Conservation (phyloP, 1,140 invertebrate species). For the Bombus confusus region DNA sequence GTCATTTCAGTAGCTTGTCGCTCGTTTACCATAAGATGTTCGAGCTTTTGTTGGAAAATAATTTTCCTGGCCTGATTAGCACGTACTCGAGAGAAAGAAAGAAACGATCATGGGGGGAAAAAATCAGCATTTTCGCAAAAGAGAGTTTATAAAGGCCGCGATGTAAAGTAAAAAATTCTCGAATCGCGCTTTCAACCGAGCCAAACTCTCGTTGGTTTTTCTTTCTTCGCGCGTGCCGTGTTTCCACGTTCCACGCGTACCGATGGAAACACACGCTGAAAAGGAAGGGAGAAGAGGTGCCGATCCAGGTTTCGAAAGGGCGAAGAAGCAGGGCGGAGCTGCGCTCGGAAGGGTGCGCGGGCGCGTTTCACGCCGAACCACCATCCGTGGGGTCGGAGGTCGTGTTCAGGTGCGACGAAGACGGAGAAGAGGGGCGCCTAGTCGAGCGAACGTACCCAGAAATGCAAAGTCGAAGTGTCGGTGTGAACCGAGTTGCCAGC, state of each 20-base stretch:
- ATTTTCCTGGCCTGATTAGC: not conserved
- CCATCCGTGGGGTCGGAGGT: conserved; percentile 73
- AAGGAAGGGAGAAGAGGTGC: conserved; percentile 50
- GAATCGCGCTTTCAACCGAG: not conserved
- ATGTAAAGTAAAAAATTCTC: not conserved
- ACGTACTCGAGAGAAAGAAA: not conserved
- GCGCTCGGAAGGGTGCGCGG: conserved; percentile 78
- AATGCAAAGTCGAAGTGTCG: conserved; percentile 71
- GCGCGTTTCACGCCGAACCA: conserved; percentile 68
- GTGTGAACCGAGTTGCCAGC: conserved; percentile 63
- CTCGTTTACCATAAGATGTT: not conserved
- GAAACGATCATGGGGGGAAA: not conserved
- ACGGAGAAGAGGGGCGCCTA: conserved; percentile 62
- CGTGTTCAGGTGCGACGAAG: conserved; percentile 74
- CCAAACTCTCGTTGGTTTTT: not conserved
- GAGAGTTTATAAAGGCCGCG: no score
- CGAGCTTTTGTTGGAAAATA: not conserved
- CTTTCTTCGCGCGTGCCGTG: not conserved
- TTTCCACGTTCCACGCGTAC: conserved; percentile 20
- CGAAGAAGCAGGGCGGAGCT: conserved; percentile 78
- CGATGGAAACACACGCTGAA: conserved; percentile 35
- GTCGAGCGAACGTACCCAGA: conserved; percentile 67
- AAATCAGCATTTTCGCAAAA: not conserved
- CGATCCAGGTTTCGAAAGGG: conserved; percentile 60
- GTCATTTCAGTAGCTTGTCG: not conserved